phyloP scores from a whole-genome alignment of 2,888 invertebrate species.

The Hipparchia semele region DNA sequence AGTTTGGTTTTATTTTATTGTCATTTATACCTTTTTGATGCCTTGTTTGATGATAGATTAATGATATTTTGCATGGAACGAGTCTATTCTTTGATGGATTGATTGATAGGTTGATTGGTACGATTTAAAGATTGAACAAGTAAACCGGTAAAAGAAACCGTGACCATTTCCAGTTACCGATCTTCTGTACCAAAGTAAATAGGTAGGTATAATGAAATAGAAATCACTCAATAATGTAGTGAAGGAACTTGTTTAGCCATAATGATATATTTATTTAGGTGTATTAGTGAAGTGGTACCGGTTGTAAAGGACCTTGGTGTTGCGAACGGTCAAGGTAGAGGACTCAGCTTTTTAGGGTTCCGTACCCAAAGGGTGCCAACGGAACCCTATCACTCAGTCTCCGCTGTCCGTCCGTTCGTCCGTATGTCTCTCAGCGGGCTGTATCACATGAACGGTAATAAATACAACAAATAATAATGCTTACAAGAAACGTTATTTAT shows the following conservation, averaged over 20 bases:
- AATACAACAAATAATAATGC: too few species aligned
- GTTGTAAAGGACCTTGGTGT: conserved; percentile 6
- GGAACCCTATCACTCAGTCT: too few species aligned
- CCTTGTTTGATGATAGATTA: too few species aligned
- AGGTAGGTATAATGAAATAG: neutral
- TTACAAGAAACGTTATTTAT: too few species aligned
- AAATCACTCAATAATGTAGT: conserved; percentile 1
- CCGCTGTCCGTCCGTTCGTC: too few species aligned
- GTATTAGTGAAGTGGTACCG: neutral
- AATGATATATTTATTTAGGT: neutral
- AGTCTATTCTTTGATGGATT: too few species aligned
- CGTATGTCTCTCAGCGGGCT: neutral
- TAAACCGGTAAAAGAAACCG: conserved; percentile 32
- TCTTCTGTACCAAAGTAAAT: neutral
- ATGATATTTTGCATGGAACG: too few species aligned
- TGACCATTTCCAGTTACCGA: conserved; percentile 19
- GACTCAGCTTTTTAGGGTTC: neutral
- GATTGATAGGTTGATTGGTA: too few species aligned
- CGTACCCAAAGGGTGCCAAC: neutral
- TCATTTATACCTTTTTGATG: too few species aligned
- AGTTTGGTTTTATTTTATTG: too few species aligned
- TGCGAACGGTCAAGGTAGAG: neutral
- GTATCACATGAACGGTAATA: too few species aligned
- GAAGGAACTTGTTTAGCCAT: neutral
- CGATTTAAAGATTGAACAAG: neutral